Percentiles rank a stretch among this genome's conserved stretches.
phyloP scores from a whole-genome alignment of 1,140 invertebrate genomes.

The Philotrypesis tridentata region DNA sequence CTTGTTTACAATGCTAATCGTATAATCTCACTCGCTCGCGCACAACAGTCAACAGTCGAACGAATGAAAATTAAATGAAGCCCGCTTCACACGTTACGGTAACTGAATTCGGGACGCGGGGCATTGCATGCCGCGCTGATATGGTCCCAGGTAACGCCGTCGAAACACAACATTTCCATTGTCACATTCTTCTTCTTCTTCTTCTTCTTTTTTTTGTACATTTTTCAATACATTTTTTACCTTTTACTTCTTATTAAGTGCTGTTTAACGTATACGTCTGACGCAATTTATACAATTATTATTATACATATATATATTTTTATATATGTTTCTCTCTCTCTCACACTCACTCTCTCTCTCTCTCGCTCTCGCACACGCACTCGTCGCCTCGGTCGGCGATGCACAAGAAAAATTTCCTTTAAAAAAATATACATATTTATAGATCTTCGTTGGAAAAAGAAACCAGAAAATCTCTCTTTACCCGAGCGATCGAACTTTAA shows the following conservation, averaged over 20 bases:
- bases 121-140: no score
- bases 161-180: constrained; percentile 42
- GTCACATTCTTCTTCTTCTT: background rate
- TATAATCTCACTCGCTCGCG: constrained; percentile 49
- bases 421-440: constrained; percentile 37
- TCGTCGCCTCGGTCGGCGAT: background rate
- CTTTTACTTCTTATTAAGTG: constrained; percentile 26
- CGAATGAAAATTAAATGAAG: constrained; percentile 63
- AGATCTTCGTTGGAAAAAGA: constrained; percentile 1
- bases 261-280: constrained; percentile 30
- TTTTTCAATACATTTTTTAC: constrained; percentile 22
- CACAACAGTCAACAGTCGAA: constrained; percentile 61
- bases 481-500: constrained; percentile 3
- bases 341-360: constrained; percentile 37
- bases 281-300: constrained; percentile 47
- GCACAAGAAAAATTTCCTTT: constrained; percentile 41
- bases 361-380: constrained; percentile 22
- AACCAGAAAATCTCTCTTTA: constrained; percentile 10
- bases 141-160: constrained; percentile 52
- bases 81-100: constrained; percentile 65
- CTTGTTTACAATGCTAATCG: constrained; percentile 21
- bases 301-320: background rate
- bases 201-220: constrained; percentile 1
- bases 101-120: constrained; percentile 56
- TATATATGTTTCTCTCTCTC: constrained; percentile 2